Evolutionary conservation across 1,140 invertebrate species (phyloP).

Genomic region (Hypothenemus hampei): DNA sequence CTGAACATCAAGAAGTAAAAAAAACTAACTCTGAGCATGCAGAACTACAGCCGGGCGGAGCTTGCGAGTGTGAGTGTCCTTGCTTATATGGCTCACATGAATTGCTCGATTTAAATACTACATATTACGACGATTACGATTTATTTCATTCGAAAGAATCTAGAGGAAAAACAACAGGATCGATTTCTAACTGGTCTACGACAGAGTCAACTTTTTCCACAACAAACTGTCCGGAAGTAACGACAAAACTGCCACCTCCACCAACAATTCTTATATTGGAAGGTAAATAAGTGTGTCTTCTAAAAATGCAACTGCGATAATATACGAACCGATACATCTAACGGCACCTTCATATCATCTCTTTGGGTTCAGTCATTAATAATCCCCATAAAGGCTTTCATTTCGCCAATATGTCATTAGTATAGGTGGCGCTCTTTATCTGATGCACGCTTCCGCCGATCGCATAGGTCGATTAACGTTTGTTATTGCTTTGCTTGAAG

Average conservation of each 20-base stretch:
- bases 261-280: slow-evolving; percentile 68
- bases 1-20: slow-evolving; percentile 1
- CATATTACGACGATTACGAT: slow-evolving; percentile 33
- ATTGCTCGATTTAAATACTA: slow-evolving; percentile 33
- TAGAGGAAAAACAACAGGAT: not conserved
- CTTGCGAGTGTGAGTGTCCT: slow-evolving; percentile 71
- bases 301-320: too few species aligned
- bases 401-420: slow-evolving; percentile 27
- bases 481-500: slow-evolving; percentile 13
- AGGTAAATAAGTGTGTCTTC: slow-evolving; percentile 55
- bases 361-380: slow-evolving; percentile 14
- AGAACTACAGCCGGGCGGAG: slow-evolving; percentile 49
- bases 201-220: slow-evolving; percentile 31
- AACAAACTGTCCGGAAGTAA: slow-evolving; percentile 49
- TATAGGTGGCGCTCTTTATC: slow-evolving; percentile 21
- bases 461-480: slow-evolving; percentile 11
- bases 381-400: slow-evolving; percentile 16
- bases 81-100: slow-evolving; percentile 39
- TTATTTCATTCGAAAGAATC: slow-evolving; percentile 20
- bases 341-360: slow-evolving; percentile 9
- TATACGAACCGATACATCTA: not conserved
- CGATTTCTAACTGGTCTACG: slow-evolving; percentile 15
- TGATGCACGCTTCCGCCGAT: slow-evolving; percentile 21
- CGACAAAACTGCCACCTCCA: slow-evolving; percentile 58
- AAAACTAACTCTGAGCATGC: slow-evolving; percentile 3